Conservation (phyloP, 2,888 invertebrate species). For the Meiosimyza platycephala region DNA sequence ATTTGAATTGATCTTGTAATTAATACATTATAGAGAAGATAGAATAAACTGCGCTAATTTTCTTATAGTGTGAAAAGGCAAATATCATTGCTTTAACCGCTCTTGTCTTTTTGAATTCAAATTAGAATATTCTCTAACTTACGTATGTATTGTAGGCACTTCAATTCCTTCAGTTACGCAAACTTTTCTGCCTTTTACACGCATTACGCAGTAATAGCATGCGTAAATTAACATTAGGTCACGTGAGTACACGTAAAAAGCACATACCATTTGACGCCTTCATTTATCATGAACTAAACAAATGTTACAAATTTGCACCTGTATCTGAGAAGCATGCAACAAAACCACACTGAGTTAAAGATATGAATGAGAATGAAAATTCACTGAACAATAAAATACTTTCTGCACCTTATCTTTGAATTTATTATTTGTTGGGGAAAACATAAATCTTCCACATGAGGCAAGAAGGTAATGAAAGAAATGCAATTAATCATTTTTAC, state of each 20-base stretch:
- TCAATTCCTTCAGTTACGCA: neutral
- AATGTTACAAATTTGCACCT: conserved; percentile 34
- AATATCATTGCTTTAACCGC: too few relatives aligned
- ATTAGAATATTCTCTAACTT: neutral
- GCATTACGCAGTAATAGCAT: conserved; percentile 7
- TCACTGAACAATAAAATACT: too few relatives aligned
- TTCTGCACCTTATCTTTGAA: too few relatives aligned
- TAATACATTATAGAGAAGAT: too few relatives aligned
- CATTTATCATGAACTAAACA: conserved; percentile 29
- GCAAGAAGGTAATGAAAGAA: neutral
- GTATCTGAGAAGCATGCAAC: conserved; percentile 32
- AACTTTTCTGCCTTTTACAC: neutral
- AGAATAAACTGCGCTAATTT: too few relatives aligned
- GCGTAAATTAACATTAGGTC: neutral
- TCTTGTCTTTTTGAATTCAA: too few relatives aligned
- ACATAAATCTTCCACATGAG: too few relatives aligned
- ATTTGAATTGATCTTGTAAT: too few relatives aligned
- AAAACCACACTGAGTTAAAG: neutral
- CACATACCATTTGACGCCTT: conserved; percentile 25
- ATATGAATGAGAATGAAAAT: too few relatives aligned
- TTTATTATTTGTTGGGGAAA: too few relatives aligned
- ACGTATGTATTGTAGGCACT: neutral
- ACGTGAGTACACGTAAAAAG: conserved; percentile 11
- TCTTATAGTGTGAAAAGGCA: too few relatives aligned
- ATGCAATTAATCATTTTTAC: neutral